A percentile compares a stretch with the other conserved stretches of the same genome.
Conservation (phyloP, 2,888 invertebrate genomes). For the Acleris literana region DNA sequence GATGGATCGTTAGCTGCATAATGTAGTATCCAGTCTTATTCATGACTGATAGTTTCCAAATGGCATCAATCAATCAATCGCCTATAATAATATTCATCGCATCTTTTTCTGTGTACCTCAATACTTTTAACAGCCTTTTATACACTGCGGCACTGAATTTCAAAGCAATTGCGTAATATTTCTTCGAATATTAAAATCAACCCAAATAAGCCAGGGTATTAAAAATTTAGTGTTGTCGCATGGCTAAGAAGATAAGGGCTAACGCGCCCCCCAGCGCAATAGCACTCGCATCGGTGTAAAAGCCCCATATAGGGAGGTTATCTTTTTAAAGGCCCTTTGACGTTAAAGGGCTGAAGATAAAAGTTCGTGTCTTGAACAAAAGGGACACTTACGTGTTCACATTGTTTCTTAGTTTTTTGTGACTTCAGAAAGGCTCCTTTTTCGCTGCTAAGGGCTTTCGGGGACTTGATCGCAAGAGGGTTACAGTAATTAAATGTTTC, state of each 20-base stretch:
- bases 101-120: not conserved
- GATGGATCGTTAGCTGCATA: too few relatives aligned
- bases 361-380: slow-evolving; percentile 29
- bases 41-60: too few relatives aligned
- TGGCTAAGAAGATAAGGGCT: slow-evolving; percentile 8
- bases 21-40: too few relatives aligned
- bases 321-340: slow-evolving; percentile 30
- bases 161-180: not conserved
- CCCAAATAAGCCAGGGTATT: not conserved
- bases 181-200: not conserved
- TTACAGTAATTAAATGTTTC: slow-evolving; percentile 27
- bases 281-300: not conserved
- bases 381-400: slow-evolving; percentile 10
- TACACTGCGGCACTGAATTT: not conserved
- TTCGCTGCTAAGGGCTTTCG: slow-evolving; percentile 3
- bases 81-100: not conserved
- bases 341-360: slow-evolving; percentile 31
- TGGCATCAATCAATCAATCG: too few relatives aligned
- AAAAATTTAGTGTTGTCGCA: slow-evolving; percentile 19
- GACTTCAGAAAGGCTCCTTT: not conserved
- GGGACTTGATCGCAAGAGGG: slow-evolving; percentile 5
- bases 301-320: slow-evolving; percentile 12
- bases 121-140: too few relatives aligned
- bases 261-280: not conserved
- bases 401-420: slow-evolving; percentile 25